These are phyloP conservation scores for Amphilophus citrinellus DNA, from an alignment of 2,113 vertebrate species.

Conservation along the genomic window DNA sequence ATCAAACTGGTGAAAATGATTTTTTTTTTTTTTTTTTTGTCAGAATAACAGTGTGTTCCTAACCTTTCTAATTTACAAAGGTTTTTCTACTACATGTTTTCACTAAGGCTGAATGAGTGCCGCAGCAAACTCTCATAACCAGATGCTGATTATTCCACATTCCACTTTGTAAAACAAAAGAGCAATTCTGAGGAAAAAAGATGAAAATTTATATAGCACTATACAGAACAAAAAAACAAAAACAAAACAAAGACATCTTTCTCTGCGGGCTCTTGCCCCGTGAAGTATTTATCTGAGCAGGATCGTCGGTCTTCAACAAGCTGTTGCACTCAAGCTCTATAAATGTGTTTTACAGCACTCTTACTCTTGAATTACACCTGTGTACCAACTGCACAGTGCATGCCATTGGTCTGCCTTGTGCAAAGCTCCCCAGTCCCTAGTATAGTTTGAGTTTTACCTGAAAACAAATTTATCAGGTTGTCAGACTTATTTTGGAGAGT, in stretches of 20 bases:
- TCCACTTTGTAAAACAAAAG: background rate
- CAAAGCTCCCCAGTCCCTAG: too few species aligned
- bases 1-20: accelerated
- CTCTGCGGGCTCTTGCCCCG: background rate
- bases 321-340: background rate
- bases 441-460: too few species aligned
- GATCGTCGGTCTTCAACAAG: background rate
- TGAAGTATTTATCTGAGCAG: background rate
- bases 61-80: background rate
- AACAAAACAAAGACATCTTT: background rate
- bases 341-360: background rate
- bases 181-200: background rate
- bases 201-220: background rate
- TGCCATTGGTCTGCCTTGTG: background rate
- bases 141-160: too few species aligned
- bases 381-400: background rate
- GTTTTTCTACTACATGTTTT: background rate
- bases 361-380: background rate
- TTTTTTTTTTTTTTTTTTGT: background rate
- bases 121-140: background rate
- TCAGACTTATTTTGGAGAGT: too few species aligned
- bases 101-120: background rate
- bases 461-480: too few species aligned
- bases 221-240: background rate
- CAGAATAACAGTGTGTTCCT: background rate